phyloP scores from a whole-genome alignment of 2,888 invertebrate species.

The Euproctis similis region DNA sequence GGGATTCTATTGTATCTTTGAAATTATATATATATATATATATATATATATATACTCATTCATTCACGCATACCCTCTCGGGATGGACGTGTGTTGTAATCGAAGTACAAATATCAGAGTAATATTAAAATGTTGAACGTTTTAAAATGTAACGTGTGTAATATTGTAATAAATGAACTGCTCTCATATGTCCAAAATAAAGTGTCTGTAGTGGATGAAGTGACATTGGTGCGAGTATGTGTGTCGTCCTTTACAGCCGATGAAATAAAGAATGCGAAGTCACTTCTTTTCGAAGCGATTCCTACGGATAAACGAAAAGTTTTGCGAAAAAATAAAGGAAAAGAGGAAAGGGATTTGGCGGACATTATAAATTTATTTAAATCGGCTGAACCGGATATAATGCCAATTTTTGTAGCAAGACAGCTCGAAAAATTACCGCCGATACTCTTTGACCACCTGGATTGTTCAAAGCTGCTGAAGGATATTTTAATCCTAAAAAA shows the following conservation, averaged over 20 bases:
- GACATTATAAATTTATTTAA: conserved; percentile 6
- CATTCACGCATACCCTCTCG: too few species aligned
- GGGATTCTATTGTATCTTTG: too few species aligned
- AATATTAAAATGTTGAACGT: too few species aligned
- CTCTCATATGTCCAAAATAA: not conserved
- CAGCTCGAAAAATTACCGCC: conserved; percentile 4
- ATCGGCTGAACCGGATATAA: conserved; percentile 2
- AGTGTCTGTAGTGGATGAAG: not conserved
- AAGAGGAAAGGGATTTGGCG: conserved; percentile 2
- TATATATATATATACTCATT: too few species aligned
- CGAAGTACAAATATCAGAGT: too few species aligned
- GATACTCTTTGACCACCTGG: conserved; percentile 1
- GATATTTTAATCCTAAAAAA: conserved; percentile 2
- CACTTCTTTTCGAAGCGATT: not conserved
- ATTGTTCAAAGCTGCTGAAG: conserved; percentile 3
- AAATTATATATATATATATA: too few species aligned
- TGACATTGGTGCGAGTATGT: conserved; percentile 1
- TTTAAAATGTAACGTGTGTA: not conserved
- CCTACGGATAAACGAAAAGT: not conserved
- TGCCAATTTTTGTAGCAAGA: conserved; percentile 5
- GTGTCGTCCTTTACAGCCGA: not conserved
- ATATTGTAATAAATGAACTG: not conserved
- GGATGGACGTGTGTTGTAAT: too few species aligned
- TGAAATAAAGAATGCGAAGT: conserved; percentile 2
- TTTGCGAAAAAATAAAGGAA: conserved; percentile 2